Base-by-base conservation (phyloP, 2,888 invertebrate genomes). In the Heliconius cydno region DNA sequence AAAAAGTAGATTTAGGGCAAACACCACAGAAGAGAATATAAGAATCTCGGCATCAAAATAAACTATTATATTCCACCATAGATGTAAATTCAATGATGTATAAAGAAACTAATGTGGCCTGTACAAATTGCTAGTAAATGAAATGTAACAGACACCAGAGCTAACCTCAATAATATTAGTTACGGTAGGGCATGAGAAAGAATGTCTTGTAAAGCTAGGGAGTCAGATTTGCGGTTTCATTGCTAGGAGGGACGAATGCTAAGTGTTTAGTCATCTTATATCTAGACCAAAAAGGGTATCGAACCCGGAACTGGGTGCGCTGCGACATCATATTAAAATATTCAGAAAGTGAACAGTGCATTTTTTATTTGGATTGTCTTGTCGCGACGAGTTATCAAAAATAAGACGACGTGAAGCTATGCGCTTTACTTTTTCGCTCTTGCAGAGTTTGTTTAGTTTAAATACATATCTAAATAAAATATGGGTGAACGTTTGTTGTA, bases 221-320 rank as follows among this genome's bases (percentile, higher is more conserved):
- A 81, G 73, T 78, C 75, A 52, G 79, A 67, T 79, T 76, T 79
- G 81, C 80, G 82, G 79, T 80, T 80, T 79, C 67, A 63, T 81
- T 74, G 78, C 80, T 77, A 72, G 68, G 71, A 76, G 74, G 78
- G 80, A 80, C 73, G 76, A 80, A 75, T 70, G 72, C 79, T 77
- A 57, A 78, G 63, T 75, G 81, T 77, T 82, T 79, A 81, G 78
- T 73, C 76, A 82, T 76, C 80, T 78, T 76, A 78, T 81, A 85
- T 82, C 82, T 82, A 82, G 82, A 84, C 81, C 80, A 79, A 78
- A 82, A 78, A 80, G 85, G 84, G 81, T 85, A 84, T 85, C 85
- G 85, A 85, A 85, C 84, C 85, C 85, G 84, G 85, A 85, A 84
- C 81, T 78, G 28, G 57, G 81, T 78, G 28, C 66, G 65, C 15